These are phyloP conservation scores for Stegastes partitus DNA, from an alignment of 2,113 vertebrate species.

Conservation along the genomic window DNA sequence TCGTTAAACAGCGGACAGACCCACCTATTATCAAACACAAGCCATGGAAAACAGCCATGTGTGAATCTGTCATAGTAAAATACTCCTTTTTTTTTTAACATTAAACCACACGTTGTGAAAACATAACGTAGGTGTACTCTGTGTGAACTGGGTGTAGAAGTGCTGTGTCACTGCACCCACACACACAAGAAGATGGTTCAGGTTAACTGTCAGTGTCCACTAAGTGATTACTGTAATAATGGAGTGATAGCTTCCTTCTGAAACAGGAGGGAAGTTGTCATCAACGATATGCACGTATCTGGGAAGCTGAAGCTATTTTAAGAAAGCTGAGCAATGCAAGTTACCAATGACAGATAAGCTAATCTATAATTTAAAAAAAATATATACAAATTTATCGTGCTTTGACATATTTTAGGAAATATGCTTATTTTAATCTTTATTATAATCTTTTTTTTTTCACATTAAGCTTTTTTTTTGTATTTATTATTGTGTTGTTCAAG, in stretches of 20 bases:
- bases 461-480: too few relatives aligned
- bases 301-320: conserved; percentile 53
- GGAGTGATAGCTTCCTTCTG: conserved; percentile 43
- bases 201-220: conserved; percentile 8
- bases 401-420: not conserved
- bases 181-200: conserved; percentile 21
- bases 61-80: conserved; percentile 40
- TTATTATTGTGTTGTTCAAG: too few relatives aligned
- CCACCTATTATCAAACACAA: conserved; percentile 32
- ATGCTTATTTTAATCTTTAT: too few relatives aligned
- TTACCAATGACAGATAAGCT: not conserved
- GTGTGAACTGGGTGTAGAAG: conserved; percentile 35
- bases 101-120: conserved; percentile 32
- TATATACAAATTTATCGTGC: not conserved
- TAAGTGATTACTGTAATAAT: conserved; percentile 60
- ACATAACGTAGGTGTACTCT: conserved; percentile 50
- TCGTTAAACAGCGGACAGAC: not conserved
- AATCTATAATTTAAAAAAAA: not conserved
- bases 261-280: conserved; percentile 38
- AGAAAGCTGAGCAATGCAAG: not conserved
- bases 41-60: conserved; percentile 18
- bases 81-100: conserved; percentile 27
- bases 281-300: conserved; percentile 35
- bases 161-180: conserved; percentile 61
- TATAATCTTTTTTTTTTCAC: too few relatives aligned